These are phyloP conservation scores for Steinernema hermaphroditum DNA, from an alignment of 2,888 invertebrate genomes.

Conservation along the genomic window DNA sequence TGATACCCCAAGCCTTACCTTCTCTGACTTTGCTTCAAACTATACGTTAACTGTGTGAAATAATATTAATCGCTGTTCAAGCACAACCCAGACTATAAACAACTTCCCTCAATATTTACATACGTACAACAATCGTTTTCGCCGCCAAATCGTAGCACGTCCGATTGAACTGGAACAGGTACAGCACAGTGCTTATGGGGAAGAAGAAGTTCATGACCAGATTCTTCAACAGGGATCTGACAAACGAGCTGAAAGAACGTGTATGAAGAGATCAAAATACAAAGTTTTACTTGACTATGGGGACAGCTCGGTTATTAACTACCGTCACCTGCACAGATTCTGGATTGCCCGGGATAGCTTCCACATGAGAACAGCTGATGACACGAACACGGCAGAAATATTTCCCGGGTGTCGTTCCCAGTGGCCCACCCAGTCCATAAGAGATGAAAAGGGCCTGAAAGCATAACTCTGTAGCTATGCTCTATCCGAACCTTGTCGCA, in stretches of 20 bases:
- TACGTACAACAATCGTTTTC: conserved; percentile 56
- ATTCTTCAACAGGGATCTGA: conserved; percentile 62
- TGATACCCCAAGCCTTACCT: too few species aligned
- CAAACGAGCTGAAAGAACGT: conserved; percentile 52
- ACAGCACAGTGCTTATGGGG: conserved; percentile 59
- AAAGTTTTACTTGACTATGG: not conserved
- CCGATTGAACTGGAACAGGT: conserved; percentile 56
- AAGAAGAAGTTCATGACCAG: conserved; percentile 59
- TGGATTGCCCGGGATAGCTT: conserved; percentile 42
- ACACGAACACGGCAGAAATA: conserved; percentile 56
- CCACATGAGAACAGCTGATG: conserved; percentile 47
- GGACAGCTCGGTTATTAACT: not conserved
- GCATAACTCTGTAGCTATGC: not conserved
- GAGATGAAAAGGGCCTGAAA: conserved; percentile 46
- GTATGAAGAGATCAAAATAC: not conserved
- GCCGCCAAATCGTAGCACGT: conserved; percentile 58
- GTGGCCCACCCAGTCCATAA: conserved; percentile 39
- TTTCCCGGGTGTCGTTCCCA: conserved; percentile 63
- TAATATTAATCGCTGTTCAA: too few species aligned
- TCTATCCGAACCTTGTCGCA: not conserved
- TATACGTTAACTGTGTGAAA: too few species aligned
- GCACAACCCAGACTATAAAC: not conserved
- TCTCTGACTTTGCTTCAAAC: too few species aligned
- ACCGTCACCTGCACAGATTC: conserved; percentile 44
- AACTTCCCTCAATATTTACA: not conserved